Evolutionary conservation across 2,888 invertebrate species (phyloP), one percentile per base, ranked within the genome.

Genomic region (Leucophenga montana): DNA sequence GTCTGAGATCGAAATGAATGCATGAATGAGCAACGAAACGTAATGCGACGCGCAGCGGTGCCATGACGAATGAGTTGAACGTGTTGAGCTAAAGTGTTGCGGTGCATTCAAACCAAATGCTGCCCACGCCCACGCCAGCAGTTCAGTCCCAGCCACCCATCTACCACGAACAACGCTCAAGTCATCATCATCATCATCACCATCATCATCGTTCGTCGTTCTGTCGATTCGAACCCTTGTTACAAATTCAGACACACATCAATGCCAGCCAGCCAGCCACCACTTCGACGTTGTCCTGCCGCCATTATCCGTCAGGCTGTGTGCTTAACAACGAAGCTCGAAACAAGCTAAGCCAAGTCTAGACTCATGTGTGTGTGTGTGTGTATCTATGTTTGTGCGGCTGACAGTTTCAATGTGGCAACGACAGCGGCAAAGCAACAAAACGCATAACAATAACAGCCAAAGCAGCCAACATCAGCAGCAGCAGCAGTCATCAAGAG

Each of bases 161-260:
- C 33, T 46, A 33, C 14, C 44, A 64, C 39, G 20, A 44, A 22
- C 46, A 27, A 56, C 56, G 22, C 22, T 56, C 39, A 39, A 39
- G 56, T 56, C 56, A 56, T 27, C 56, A 27, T 61, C 18, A 11
- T 39, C 59, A 44, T 57, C 39, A 66, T 4, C 20, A 22, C 53
- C 20, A 44, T 22, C 5, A 59, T 54, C 54, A 54, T 9, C 16
- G 54, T 14, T 4, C 18, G n/a, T 16, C 2, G 27, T 9, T 50
- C 4, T n/a, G 62, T 62, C n/a, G 56, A 13, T 16, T 27, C 54
- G 54, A 59, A 54, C 62, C 62, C 68, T 64, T 50, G 68, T 68
- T 68, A 68, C 64, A 64, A 54, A 64, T 68, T 68, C 68, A 68
- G 64, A 53, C 68, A 68, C 62, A 64, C 68, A 54, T 68, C 67